Conservation (phyloP, 2,113 vertebrate species). For the Peromyscus maniculatus region DNA sequence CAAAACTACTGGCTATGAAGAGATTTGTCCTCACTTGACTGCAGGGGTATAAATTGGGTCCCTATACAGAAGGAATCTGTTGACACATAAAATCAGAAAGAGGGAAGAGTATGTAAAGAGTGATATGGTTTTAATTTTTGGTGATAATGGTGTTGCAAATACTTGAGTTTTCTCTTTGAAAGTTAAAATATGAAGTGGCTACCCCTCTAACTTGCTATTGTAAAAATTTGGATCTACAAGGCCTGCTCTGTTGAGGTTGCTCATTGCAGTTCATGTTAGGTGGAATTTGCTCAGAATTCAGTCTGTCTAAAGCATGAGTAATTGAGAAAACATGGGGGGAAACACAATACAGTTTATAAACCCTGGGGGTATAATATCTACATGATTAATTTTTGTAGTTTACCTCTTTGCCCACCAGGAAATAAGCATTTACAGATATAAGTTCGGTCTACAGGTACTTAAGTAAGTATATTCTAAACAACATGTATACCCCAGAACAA, state of each 20-base stretch:
- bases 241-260: not conserved
- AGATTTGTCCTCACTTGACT: constrained; percentile 76
- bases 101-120: constrained; percentile 23
- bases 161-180: constrained; percentile 59
- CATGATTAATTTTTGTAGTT: constrained; percentile 37
- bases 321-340: not conserved
- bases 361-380: not conserved
- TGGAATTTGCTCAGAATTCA: constrained; percentile 28
- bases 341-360: not conserved
- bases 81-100: constrained; percentile 72
- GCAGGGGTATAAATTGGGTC: constrained; percentile 69
- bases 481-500: not conserved
- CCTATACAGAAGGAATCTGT: constrained; percentile 78
- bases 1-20: constrained; percentile 80
- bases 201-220: not conserved
- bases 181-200: not conserved
- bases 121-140: not conserved
- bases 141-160: not conserved
- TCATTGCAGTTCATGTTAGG: not conserved
- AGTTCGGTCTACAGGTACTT: not conserved
- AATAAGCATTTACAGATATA: constrained; percentile 30
- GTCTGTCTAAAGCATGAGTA: constrained; percentile 54
- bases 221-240: constrained; percentile 37
- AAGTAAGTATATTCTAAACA: not conserved
- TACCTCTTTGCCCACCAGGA: constrained; percentile 55